A percentile compares a stretch with the other conserved stretches of the same genome.
phyloP scores from a whole-genome alignment of 2,797 vertebrate species.

The Protonibea diacanthus region DNA sequence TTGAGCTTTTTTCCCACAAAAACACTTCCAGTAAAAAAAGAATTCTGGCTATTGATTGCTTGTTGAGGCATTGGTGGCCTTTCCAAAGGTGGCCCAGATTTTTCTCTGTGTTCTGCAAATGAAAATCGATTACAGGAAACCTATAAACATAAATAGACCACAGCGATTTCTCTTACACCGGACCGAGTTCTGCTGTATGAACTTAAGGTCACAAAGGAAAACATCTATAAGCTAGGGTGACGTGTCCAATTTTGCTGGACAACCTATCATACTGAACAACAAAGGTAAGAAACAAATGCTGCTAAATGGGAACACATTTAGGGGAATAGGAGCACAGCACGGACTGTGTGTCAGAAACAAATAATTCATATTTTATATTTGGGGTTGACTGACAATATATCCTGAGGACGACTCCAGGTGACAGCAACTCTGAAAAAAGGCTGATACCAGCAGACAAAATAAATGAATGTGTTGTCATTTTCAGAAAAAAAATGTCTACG shows the following conservation, averaged over 20 bases:
- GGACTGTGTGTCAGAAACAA: slow-evolving; percentile 16
- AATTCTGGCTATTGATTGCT: slow-evolving; percentile 37
- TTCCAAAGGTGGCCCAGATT: slow-evolving; percentile 42
- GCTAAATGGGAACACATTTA: slow-evolving; percentile 33
- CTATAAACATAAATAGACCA: slow-evolving; percentile 64
- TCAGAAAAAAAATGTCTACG: slow-evolving; percentile 10
- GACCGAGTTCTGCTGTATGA: slow-evolving; percentile 22
- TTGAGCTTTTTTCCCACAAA: background rate
- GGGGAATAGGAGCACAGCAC: slow-evolving; percentile 11
- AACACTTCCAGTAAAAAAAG: slow-evolving; percentile 13
- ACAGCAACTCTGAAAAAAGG: slow-evolving; percentile 37
- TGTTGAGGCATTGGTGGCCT: slow-evolving; percentile 41
- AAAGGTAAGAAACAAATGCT: slow-evolving; percentile 39
- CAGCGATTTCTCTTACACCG: slow-evolving; percentile 40
- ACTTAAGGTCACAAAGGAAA: slow-evolving; percentile 58
- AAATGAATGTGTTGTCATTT: slow-evolving; percentile 29
- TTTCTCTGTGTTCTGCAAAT: slow-evolving; percentile 56
- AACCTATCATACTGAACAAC: slow-evolving; percentile 52
- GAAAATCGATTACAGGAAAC: slow-evolving; percentile 66
- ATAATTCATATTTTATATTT: slow-evolving; percentile 39
- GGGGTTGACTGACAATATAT: slow-evolving; percentile 18
- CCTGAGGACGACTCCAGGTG: slow-evolving; percentile 5
- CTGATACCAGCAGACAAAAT: slow-evolving; percentile 33
- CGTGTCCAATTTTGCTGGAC: slow-evolving; percentile 48
- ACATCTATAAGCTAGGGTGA: slow-evolving; percentile 51